phyloP scores from a whole-genome alignment of 2,113 vertebrate species.

The Seriola rivoliana region DNA sequence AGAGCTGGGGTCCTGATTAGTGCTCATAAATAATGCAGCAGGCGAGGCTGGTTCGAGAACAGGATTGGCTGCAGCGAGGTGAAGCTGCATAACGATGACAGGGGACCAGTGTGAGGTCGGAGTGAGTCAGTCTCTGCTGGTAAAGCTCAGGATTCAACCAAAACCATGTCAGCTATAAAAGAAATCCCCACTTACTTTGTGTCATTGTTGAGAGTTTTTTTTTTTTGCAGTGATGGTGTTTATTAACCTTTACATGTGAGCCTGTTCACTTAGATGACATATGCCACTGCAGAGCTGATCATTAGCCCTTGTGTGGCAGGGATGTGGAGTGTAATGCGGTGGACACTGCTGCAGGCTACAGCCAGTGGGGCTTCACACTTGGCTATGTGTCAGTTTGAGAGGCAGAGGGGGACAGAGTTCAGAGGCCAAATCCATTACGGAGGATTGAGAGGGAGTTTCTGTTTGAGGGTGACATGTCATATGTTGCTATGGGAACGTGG shows the following conservation, averaged over 20 bases:
- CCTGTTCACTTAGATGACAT: conserved; percentile 50
- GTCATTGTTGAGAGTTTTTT: not conserved
- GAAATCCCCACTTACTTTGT: conserved; percentile 12
- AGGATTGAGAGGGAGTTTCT: conserved; percentile 79
- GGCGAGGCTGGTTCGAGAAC: conserved; percentile 50
- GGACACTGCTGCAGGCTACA: conserved; percentile 61
- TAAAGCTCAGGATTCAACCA: conserved; percentile 51
- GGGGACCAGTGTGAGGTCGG: conserved; percentile 66
- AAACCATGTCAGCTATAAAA: conserved; percentile 29
- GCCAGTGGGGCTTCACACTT: conserved; percentile 65
- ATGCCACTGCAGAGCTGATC: conserved; percentile 51
- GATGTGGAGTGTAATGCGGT: conserved; percentile 31
- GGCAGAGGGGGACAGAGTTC: conserved; percentile 71
- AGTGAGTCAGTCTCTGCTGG: conserved; percentile 51
- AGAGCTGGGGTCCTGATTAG: conserved; percentile 81
- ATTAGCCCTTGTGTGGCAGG: conserved; percentile 46
- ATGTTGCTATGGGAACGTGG: conserved; percentile 83
- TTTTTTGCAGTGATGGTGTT: conserved; percentile 24
- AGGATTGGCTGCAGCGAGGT: conserved; percentile 66
- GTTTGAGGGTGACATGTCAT: conserved; percentile 73
- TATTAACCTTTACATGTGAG: not conserved
- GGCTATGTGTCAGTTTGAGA: conserved; percentile 70
- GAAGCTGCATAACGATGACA: conserved; percentile 70
- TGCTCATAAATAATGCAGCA: conserved; percentile 80
- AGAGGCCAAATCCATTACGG: conserved; percentile 85